These are phyloP conservation scores for pig (Sus scrofa) DNA, from an alignment of 2,113 vertebrate genomes.

Conservation along the genomic window T2T-Sscrofa CM000812.6:143102501-143103000, in stretches of 20 bases:
- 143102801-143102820: constrained; percentile 51
- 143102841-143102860: constrained; percentile 51
- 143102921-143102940: background rate
- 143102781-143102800: constrained; percentile 64
- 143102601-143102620: background rate
- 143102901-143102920: background rate
- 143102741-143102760: constrained; percentile 69
- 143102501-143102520: background rate
- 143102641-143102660: background rate
- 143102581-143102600: background rate
- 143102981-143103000: background rate
- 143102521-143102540: background rate
- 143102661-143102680: constrained; percentile 5
- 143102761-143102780: constrained; percentile 63
- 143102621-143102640: background rate
- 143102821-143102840: constrained; percentile 63
- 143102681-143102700: background rate
- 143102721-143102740: constrained; percentile 51
- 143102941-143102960: background rate
- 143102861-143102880: constrained; percentile 42
- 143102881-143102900: background rate
- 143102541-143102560: background rate
- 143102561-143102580: constrained; percentile 9
- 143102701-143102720: constrained; percentile 42
- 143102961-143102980: constrained; percentile 21